phyloP scores from a whole-genome alignment of 2,888 invertebrate genomes.

The Rhynchonema sp. region DNA sequence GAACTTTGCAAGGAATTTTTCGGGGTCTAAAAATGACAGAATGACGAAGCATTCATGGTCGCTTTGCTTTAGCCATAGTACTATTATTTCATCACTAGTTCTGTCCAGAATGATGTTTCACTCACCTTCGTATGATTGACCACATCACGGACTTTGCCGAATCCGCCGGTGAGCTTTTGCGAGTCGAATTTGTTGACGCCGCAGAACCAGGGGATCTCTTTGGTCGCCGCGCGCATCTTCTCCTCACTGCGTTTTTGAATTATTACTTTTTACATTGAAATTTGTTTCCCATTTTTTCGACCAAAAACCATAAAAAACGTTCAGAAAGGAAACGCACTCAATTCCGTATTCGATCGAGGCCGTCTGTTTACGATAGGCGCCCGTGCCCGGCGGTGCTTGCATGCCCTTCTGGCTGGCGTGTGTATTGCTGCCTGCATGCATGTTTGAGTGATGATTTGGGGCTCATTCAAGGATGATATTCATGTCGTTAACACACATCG shows the following conservation, averaged over 20 bases:
- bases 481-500: too few relatives aligned
- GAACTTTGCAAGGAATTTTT: too few relatives aligned
- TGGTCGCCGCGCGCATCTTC: constrained; percentile 20
- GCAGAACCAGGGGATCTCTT: constrained; percentile 26
- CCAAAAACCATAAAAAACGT: neutral
- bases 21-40: too few relatives aligned
- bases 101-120: too few relatives aligned
- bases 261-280: neutral
- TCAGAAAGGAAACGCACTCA: neutral
- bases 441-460: too few relatives aligned
- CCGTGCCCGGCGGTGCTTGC: constrained; percentile 14
- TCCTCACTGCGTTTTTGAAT: constrained; percentile 17
- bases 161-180: constrained; percentile 25
- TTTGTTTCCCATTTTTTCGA: neutral
- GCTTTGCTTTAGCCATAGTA: too few relatives aligned
- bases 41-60: too few relatives aligned
- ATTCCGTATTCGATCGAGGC: neutral
- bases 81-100: too few relatives aligned
- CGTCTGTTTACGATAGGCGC: constrained; percentile 4
- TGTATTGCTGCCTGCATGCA: constrained; percentile 24
- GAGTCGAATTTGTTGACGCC: constrained; percentile 28
- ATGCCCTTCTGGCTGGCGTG: constrained; percentile 27
- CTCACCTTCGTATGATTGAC: constrained; percentile 18
- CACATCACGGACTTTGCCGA: constrained; percentile 25
- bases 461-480: too few relatives aligned